Evolutionary conservation across 2,888 invertebrate species (phyloP).

Genomic region (Camponotus fellah): DNA sequence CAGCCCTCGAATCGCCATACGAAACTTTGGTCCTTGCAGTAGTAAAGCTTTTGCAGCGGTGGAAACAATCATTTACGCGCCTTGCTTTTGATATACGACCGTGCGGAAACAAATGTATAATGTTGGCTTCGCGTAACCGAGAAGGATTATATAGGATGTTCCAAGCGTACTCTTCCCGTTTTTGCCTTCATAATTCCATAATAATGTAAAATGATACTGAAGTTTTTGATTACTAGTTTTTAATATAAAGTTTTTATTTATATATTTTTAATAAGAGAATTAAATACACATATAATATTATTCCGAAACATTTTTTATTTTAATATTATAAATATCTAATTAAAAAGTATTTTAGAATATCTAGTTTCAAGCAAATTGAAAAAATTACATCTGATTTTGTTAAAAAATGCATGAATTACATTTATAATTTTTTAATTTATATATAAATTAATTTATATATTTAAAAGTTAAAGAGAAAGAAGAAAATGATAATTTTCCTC

Average conservation of each 20-base stretch:
- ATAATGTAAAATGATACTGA: neutral
- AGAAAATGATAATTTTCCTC: neutral
- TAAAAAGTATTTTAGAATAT: neutral
- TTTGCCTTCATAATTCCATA: neutral
- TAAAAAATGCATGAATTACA: neutral
- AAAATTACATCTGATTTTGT: neutral
- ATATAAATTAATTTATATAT: too few species aligned
- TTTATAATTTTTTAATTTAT: conserved; percentile 1
- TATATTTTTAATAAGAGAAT: neutral
- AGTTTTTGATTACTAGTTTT: neutral
- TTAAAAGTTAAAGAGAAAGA: too few species aligned
- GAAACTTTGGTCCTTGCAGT: conserved; percentile 26
- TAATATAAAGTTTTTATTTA: neutral
- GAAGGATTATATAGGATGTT: neutral
- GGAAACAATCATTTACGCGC: conserved; percentile 53
- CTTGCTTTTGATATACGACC: conserved; percentile 31
- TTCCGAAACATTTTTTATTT: neutral
- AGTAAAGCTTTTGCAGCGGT: conserved; percentile 36
- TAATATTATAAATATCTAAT: neutral
- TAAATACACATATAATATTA: neutral
- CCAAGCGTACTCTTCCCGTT: neutral
- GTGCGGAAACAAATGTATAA: conserved; percentile 37
- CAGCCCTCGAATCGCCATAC: conserved; percentile 37
- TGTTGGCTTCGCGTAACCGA: neutral
- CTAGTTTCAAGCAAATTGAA: neutral